Conservation (phyloP, 2,888 invertebrate species). For the Yponomeuta malinellus region DNA sequence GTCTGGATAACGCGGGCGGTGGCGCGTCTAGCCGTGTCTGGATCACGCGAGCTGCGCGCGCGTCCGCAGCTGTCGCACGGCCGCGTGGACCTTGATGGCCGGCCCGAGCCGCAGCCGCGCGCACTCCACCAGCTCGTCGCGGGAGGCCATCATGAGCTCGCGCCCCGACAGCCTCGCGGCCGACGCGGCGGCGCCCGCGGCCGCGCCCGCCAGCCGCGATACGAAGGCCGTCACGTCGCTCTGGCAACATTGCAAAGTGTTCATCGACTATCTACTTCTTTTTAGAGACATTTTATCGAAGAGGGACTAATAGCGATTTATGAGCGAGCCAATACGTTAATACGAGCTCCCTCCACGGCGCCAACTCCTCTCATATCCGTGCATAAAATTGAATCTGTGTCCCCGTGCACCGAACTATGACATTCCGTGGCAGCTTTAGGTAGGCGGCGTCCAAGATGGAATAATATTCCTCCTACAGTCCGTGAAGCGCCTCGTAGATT, state of each 20-base stretch:
- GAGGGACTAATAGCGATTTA: no score
- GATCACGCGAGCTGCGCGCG: constrained; percentile 8
- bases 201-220: constrained; percentile 43
- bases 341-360: background rate
- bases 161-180: constrained; percentile 84
- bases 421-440: no score
- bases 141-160: constrained; percentile 87
- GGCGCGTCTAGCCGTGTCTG: no score
- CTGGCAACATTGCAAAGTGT: constrained; percentile 54
- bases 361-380: no score
- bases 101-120: constrained; percentile 89
- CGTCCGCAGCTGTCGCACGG: constrained; percentile 68
- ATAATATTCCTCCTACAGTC: no score
- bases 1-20: background rate
- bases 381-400: no score
- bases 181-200: constrained; percentile 44
- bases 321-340: background rate
- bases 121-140: constrained; percentile 85
- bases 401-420: no score
- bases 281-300: constrained; percentile 25
- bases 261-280: constrained; percentile 37
- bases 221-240: constrained; percentile 47
- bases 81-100: constrained; percentile 87
- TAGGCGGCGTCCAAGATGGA: no score
- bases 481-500: no score